Evolutionary conservation across 2,888 invertebrate genomes (phyloP).

Genomic region (Caenorhabditis afra): DNA sequence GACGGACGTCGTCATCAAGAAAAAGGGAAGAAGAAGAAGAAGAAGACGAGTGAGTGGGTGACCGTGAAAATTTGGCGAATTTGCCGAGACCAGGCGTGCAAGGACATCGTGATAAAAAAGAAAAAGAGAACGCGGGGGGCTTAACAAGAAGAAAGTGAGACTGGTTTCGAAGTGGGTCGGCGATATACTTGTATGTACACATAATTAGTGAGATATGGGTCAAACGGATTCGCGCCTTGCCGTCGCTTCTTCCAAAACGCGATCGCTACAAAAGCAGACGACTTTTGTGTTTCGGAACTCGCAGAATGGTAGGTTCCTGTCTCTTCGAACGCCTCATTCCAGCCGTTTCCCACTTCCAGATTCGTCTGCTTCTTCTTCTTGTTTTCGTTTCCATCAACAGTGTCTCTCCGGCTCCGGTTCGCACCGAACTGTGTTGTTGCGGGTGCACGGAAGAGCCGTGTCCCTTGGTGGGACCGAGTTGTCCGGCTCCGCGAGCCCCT

Average conservation of each 20-base stretch:
- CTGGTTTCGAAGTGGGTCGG: slow-evolving; percentile 43
- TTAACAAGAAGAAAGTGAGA: slow-evolving; percentile 11
- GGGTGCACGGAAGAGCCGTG: slow-evolving; percentile 64
- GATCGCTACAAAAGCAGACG: slow-evolving; percentile 6
- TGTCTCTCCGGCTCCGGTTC: slow-evolving; percentile 30
- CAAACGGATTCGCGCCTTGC: slow-evolving; percentile 27
- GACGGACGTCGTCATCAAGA: too few relatives aligned
- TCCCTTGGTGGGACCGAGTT: slow-evolving; percentile 60
- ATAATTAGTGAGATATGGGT: slow-evolving; percentile 52
- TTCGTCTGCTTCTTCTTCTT: not conserved
- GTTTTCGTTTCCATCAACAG: not conserved
- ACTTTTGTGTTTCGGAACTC: not conserved
- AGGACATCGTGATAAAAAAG: slow-evolving; percentile 43
- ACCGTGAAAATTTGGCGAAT: slow-evolving; percentile 41
- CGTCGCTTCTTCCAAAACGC: slow-evolving; percentile 13
- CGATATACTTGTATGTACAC: slow-evolving; percentile 32
- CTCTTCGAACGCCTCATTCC: not conserved
- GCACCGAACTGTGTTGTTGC: slow-evolving; percentile 63
- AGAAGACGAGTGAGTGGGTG: too few relatives aligned
- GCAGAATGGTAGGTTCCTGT: slow-evolving; percentile 13
- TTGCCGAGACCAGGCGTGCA: slow-evolving; percentile 28
- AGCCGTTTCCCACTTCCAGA: slow-evolving; percentile 6
- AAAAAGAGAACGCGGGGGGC: slow-evolving; percentile 4
- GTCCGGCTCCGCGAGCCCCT: slow-evolving; percentile 45
- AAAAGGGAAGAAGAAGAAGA: not conserved